A percentile compares a stretch with the other conserved stretches of the same genome.
phyloP scores from a whole-genome alignment of 1,140 invertebrate species.

The Pseudoatta argentina region DNA sequence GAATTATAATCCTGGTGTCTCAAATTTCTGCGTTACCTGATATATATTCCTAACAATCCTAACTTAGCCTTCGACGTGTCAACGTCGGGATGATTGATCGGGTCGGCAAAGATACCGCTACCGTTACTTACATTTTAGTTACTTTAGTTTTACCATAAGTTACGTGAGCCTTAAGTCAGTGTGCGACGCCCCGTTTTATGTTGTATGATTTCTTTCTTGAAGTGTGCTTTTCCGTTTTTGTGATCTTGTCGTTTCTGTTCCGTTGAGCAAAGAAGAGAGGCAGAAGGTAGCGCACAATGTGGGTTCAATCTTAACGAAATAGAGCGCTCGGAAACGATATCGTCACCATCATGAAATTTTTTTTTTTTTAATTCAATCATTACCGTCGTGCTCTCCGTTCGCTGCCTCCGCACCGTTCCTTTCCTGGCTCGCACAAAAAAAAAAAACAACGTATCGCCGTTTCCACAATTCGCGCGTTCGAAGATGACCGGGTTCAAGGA shows the following conservation, averaged over 20 bases:
- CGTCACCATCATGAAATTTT: constrained; percentile 21
- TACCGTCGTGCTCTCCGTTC: not conserved
- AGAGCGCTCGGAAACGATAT: constrained; percentile 59
- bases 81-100: constrained; percentile 35
- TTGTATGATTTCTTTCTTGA: constrained; percentile 77
- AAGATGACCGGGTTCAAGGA: not conserved
- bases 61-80: constrained; percentile 16
- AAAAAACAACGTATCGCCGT: not conserved
- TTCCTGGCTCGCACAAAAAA: constrained; percentile 10
- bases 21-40: constrained; percentile 31
- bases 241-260: constrained; percentile 68
- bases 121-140: constrained; percentile 72
- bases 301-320: constrained; percentile 83
- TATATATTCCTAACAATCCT: not conserved
- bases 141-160: constrained; percentile 73
- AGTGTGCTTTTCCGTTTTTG: constrained; percentile 60
- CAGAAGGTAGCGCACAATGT: constrained; percentile 21
- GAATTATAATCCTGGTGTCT: constrained; percentile 18
- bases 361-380: constrained; percentile 22
- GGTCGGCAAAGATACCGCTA: constrained; percentile 47
- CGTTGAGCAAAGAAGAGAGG: constrained; percentile 34
- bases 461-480: not conserved
- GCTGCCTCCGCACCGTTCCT: constrained; percentile 23
- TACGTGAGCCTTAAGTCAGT: constrained; percentile 66
- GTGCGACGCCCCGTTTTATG: constrained; percentile 77